Evolutionary conservation across 2,888 invertebrate species (phyloP), one percentile per base, ranked within the genome.

Genomic region (Cheiracanthium punctorium): DNA sequence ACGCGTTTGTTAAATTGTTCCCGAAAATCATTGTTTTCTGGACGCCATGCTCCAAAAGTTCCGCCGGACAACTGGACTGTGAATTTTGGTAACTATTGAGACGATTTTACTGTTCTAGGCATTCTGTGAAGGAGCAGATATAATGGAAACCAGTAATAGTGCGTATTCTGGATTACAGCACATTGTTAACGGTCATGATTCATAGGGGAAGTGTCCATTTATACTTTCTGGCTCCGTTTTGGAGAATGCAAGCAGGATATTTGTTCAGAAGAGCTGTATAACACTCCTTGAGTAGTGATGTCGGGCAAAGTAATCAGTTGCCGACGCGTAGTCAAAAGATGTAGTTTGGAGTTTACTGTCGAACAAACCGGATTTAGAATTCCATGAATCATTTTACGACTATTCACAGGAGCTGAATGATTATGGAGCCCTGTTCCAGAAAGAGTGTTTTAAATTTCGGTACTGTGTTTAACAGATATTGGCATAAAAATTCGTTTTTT

Each of bases 61-160:
- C 58, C 24, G 7, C 58, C 24, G 58, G 58, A 58, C 58, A 58
- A 58, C 58, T 58, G 58, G 24, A 58, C 58, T 58, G 58, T 58
- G 58, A 58, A 58, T 58, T 58, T 58, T 58, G 58, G 58, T 58
- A 24, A 58, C 58, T 58, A 58, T 58, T 58, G 58, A 58, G 58
- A 58, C 58, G 20, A 12, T 17, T n/a, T 24, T 24, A 58, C 58
- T 58, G 58, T 58, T 58, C 58, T 58, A 58, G 58, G 58, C 58
- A 5, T 58, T 58, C 24, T 58, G 24, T 58, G 58, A 58, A 58
- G 58, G 58, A 58, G 24, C 7, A 17, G 14, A 17, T 24, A 58
- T 58, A 58, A 58, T 58, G 58, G 24, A 2, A 5, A n/a, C 5
- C 58, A 8, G 58, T 58, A 58, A 58, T 58, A 58, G 58, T 24